Conservation (phyloP, 2,113 vertebrate genomes). For the Struthio camelus region DNA sequence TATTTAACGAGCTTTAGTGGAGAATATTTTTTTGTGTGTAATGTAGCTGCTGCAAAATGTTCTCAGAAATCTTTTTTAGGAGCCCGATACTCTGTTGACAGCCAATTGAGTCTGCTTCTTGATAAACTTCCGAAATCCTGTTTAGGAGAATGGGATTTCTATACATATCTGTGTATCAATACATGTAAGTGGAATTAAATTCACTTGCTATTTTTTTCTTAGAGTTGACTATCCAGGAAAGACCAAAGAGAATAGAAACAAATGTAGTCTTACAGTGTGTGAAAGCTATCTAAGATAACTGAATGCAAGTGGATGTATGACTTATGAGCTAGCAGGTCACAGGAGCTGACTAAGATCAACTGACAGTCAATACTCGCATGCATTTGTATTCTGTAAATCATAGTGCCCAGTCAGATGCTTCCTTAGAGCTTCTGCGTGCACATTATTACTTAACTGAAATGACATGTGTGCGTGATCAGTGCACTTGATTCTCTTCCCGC, state of each 20-base stretch:
- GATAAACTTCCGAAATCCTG: background rate
- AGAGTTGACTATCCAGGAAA: background rate
- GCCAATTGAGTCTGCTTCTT: background rate
- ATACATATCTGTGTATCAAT: background rate
- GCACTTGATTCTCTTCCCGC: background rate
- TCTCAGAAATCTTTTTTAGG: background rate
- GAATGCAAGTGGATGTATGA: background rate
- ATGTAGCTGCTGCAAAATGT: background rate
- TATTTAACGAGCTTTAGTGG: background rate
- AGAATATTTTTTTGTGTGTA: background rate
- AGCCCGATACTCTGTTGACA: background rate
- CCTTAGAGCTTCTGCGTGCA: background rate
- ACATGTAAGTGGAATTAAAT: background rate
- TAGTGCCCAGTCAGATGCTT: background rate
- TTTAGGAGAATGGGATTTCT: background rate
- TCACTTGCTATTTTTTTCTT: background rate
- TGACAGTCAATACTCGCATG: background rate
- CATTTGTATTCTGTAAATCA: background rate
- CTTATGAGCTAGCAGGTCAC: background rate
- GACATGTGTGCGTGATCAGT: slow-evolving; percentile 10
- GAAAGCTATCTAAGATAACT: background rate
- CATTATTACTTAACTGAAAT: background rate
- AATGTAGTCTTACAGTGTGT: background rate
- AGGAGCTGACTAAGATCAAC: background rate
- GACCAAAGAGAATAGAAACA: background rate